Base-by-base conservation (phyloP, 2,113 vertebrate species). In the Hiodon alosoides region DNA sequence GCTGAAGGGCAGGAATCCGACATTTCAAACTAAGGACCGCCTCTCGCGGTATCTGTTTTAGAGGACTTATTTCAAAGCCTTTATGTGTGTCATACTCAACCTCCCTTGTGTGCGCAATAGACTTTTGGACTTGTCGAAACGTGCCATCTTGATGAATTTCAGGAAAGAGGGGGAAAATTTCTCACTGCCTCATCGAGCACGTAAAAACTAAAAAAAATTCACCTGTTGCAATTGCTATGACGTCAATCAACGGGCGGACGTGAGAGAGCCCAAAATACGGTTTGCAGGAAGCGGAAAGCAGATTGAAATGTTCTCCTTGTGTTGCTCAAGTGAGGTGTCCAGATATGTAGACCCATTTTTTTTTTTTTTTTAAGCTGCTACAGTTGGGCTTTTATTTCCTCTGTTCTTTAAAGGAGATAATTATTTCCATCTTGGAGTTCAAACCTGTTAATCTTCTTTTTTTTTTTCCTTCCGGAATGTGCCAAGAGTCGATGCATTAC, bases 401-500 rank as follows among this genome's bases (percentile, higher is more conserved):
- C 72, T 77, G 72, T 69, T 79, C 62, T 68, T 54, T 62, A 53
- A 77, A 76, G 51, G 71, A 82, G 76, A 60, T 67, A 79, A 77
- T 47, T 52, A 62, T 13, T 73, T 81, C 78, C 81, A 76, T 82
- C 57, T 79, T 81, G 81, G 74, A 83, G 81, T 80, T 83, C 74
- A 65, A 76, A 73, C 83, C 85, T 85, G 84, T 79, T 86, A 82
- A 82, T 85, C 78, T 80, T 87, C 88, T 81, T 83, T 80, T 52
- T 31, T 31, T 31, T 31, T 31, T 31, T 31, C 31, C 31, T 31
- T 53, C 10, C 31, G 76, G 57, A 48, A 81, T 75, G 59, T 81
- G 87, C 87, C 85, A 88, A 86, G 80, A 87, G 84, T 79, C 74
- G 80, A 83, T 80, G 78, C 71, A 83, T 71, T 70, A 77, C 81